Conservation (phyloP, 2,113 vertebrate species). For the Fulica atra region DNA sequence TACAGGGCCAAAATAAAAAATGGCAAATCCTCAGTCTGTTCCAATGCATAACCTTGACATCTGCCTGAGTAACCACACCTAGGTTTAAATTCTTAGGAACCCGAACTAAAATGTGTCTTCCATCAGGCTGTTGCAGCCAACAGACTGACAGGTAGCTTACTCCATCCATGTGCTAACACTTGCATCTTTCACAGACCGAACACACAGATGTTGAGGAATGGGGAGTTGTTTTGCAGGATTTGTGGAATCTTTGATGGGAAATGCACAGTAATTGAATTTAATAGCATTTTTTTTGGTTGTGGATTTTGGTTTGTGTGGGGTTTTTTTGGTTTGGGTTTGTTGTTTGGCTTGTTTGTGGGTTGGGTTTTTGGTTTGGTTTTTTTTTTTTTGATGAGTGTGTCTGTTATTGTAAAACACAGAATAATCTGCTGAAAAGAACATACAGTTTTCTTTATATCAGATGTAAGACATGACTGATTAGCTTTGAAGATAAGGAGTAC, state of each 20-base stretch:
- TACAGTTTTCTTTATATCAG: not conserved
- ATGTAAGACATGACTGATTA: not conserved
- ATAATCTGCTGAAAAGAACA: not conserved
- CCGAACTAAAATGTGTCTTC: not conserved
- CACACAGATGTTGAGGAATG: not conserved
- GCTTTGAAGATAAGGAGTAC: not conserved
- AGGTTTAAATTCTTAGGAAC: not conserved
- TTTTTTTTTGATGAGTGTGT: not conserved
- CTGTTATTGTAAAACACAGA: not conserved
- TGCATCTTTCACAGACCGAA: not conserved
- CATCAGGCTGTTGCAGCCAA: not conserved
- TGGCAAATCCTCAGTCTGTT: not conserved
- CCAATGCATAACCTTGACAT: not conserved
- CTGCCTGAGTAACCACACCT: not conserved
- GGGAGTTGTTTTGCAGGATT: not conserved
- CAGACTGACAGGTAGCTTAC: not conserved
- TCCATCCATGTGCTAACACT: not conserved
- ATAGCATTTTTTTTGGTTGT: not conserved
- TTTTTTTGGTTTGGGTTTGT: too few species aligned
- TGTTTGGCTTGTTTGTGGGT: too few species aligned
- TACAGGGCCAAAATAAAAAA: not conserved
- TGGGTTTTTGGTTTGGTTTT: not conserved
- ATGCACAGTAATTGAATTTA: not conserved
- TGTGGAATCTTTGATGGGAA: not conserved
- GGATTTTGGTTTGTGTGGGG: not conserved